Evolutionary conservation across 2,888 invertebrate species (phyloP), one percentile per base, ranked within the genome.

Genomic region (Oscheius sp.): DNA sequence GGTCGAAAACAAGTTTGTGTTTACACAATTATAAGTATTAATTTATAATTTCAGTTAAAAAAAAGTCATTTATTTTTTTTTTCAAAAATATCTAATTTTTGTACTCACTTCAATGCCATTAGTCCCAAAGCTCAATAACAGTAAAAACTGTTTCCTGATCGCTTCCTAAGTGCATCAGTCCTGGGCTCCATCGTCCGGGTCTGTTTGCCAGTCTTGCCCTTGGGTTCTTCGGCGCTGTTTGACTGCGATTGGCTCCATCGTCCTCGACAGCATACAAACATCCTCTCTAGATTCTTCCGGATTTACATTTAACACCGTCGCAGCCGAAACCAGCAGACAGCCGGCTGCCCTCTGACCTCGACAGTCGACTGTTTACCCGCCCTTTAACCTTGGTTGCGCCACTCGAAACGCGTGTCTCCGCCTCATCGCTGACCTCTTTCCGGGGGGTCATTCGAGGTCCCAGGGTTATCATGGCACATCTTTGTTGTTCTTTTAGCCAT

Each of bases 311-410:
- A n/a, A n/a, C n/a, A n/a, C n/a, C n/a, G n/a, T n/a, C n/a, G n/a
- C n/a, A n/a, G n/a, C n/a, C n/a, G n/a, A n/a, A n/a, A n/a, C 36
- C 8, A 9, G 36, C 36, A 36, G 41, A 14, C 41, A 41, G 41
- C 44, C 59, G 59, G 9, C 41, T 59, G 59, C 59, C 59, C 59
- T 59, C 59, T 59, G 59, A 59, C 59, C 59, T 59, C 54, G 33
- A 33, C 54, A 24, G 36, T 24, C 17, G 22, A 17, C 33, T 59
- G 41, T 59, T 41, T 59, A 44, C 59, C 44, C 41, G 59, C 44
- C 59, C 59, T 59, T 59, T 59, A 59, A 59, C 59, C 59, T 59
- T 59, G 59, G 59, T 54, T 54, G 26, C 59, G 44, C 44, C 59
- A 59, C 59, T 59, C 59, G 54, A 54, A 54, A 54, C 54, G 54